These are phyloP conservation scores for Peromyscus maniculatus DNA, from an alignment of 2,113 vertebrate genomes.

Conservation along the genomic window DNA sequence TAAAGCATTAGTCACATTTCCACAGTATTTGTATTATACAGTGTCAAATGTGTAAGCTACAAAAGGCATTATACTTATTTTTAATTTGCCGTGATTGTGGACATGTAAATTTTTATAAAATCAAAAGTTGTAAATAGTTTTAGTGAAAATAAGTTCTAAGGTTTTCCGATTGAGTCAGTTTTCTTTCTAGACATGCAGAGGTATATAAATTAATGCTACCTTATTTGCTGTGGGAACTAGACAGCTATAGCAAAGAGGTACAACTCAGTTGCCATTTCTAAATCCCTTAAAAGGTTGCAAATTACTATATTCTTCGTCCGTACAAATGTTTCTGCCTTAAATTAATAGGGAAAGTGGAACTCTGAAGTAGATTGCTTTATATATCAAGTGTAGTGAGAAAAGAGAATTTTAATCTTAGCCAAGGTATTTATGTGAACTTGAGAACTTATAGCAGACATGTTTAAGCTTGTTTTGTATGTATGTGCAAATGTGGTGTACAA, in stretches of 20 bases:
- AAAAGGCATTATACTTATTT: slow-evolving; percentile 63
- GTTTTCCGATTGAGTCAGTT: slow-evolving; percentile 32
- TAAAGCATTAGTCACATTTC: slow-evolving; percentile 71
- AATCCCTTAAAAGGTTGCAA: slow-evolving; percentile 50
- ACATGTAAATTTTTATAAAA: slow-evolving; percentile 55
- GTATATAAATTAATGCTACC: background rate
- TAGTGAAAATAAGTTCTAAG: slow-evolving; percentile 29
- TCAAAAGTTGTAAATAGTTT: slow-evolving; percentile 33
- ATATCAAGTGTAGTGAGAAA: slow-evolving; percentile 1
- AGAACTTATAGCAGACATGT: slow-evolving; percentile 15
- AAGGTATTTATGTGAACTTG: slow-evolving; percentile 15
- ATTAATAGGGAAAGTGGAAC: slow-evolving; percentile 38
- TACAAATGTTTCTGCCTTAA: slow-evolving; percentile 54
- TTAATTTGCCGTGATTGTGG: slow-evolving; percentile 64
- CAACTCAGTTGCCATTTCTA: slow-evolving; percentile 38
- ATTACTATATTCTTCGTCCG: slow-evolving; percentile 20
- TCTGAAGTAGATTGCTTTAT: slow-evolving; percentile 14
- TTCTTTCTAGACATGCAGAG: slow-evolving; percentile 47
- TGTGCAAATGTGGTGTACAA: background rate
- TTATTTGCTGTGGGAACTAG: slow-evolving; percentile 50
- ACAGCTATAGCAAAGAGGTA: background rate
- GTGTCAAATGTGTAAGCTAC: slow-evolving; percentile 64
- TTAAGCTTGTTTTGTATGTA: background rate
- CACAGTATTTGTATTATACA: slow-evolving; percentile 66
- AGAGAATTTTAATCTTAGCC: background rate